These are phyloP conservation scores for Corydoras sp. DNA, from an alignment of 2,113 vertebrate species.

Conservation along the genomic window DNA sequence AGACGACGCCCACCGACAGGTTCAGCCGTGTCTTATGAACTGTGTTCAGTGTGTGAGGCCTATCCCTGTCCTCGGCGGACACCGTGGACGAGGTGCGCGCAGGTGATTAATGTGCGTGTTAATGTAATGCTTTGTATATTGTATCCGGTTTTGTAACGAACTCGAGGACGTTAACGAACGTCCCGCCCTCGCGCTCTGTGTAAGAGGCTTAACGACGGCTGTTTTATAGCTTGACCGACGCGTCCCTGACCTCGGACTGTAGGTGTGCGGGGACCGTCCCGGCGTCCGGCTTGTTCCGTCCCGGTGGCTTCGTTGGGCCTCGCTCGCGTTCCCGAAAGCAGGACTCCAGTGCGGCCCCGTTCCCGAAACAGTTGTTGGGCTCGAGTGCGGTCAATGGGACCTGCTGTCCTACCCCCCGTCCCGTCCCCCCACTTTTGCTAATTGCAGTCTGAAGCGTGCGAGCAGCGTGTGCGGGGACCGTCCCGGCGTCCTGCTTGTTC, in stretches of 20 bases:
- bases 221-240: background rate
- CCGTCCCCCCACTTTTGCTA: too few species aligned
- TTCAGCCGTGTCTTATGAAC: background rate
- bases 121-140: background rate
- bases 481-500: conserved; percentile 33
- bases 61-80: conserved; percentile 29
- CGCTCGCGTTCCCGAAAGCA: too few species aligned
- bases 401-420: too few species aligned
- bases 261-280: background rate
- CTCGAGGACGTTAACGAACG: background rate
- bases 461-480: background rate
- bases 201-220: background rate
- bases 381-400: too few species aligned
- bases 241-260: background rate
- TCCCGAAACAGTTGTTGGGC: too few species aligned
- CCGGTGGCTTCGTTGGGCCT: too few species aligned
- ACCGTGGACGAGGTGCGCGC: conserved; percentile 23
- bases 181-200: background rate
- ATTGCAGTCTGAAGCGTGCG: too few species aligned
- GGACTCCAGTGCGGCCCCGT: too few species aligned
- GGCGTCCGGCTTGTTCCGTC: conserved; percentile 26
- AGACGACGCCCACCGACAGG: background rate
- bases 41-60: conserved; percentile 1
- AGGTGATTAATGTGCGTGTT: conserved; percentile 29
- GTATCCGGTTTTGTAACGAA: background rate